Base-by-base conservation (phyloP, 2,113 vertebrate species). In the Semnornis frantzii region DNA sequence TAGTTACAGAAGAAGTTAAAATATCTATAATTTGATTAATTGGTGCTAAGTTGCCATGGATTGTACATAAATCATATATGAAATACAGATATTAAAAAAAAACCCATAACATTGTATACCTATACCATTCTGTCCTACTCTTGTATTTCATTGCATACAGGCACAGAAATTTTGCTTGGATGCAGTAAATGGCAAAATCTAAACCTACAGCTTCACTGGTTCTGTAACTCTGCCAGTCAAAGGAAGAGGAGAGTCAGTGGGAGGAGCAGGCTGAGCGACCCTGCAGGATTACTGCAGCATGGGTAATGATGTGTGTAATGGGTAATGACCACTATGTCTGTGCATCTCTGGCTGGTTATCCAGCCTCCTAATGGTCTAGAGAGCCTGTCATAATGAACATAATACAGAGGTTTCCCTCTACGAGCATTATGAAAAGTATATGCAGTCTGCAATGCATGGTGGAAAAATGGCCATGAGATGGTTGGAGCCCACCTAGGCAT, bases 221-320 rank as follows among this genome's bases (percentile, higher is more conserved):
- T 59, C n/a, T 69, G 37, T 78, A n/a, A n/a, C 68, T 50, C 25
- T 0, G 1, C 19, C 21, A 31, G 52, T 42, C 1, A 0, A 48
- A 82, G 18, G 9, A 77, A 63, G 19, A 13, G 64, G 18, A 50
- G 30, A 66, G 9, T 16, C 31, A 37, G 42, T 12, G 73, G 27
- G 25, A 79, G 27, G 30, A 73, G 44, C 1, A 1, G 28, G 34
- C 50, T 33, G 48, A 68, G 44, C 4, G 5, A n/a, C 60, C 20
- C 0, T 0, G 2, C 39, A 3, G 2, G 4, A 7, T 46, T 77
- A 37, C 65, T 85, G 34, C 73, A 50, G n/a, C 24, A 3, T 15
- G 20, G 48, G 27, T 59, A 81, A 46, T 66, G 42, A 9, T 46
- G 48, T 10, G 15, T 46, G 54, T 15, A 39, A 48, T 44, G 62